Evolutionary conservation across 2,888 invertebrate genomes (phyloP), one percentile per base, ranked within the genome.

Genomic region (Noctua pronuba): DNA sequence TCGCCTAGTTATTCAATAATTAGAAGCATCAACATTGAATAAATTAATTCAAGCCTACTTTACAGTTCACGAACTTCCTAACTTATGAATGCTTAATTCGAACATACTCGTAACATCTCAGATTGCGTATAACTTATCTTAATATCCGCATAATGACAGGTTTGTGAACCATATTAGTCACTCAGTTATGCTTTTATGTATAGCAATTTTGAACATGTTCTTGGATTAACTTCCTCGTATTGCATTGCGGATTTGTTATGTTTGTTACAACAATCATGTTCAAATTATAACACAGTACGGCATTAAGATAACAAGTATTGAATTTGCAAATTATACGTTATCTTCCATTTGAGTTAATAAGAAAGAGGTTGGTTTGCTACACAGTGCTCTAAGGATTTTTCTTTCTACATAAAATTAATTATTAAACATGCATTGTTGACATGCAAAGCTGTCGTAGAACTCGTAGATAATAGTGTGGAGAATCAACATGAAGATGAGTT

Each of bases 91-190:
- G 72, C 64, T 74, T 83, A 82, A 84, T 84, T 86, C 41, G 66
- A 69, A 72, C 76, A 84, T 79, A 62, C 41, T 83, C 62, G 79
- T 86, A 84, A 86, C 76, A 85, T 82, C 77, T 76, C 69, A 81
- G 77, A 81, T 87, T 85, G 82, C 86, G 79, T 83, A 77, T 84
- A 85, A 83, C 79, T 78, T 79, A 86, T 84, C 70, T 74, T 80
- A 77, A 89, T 79, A 81, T 71, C 60, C 68, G 83, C 86, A 73
- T 90, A 90, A 90, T 90, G 82, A 83, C 82, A 86, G 86, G 81
- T 88, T 85, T 86, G 72, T 79, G 77, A 72, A 71, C 70, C 78
- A 79, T 80, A 82, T 88, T 86, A 85, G 76, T 77, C 84, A 81
- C 73, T 83, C 77, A 74, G 68, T 73, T 86, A 82, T 75, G 73